A percentile compares a stretch with the other conserved stretches of the same genome.
phyloP scores from a whole-genome alignment of 2,888 invertebrate species.

The Cerastis rubricosa region DNA sequence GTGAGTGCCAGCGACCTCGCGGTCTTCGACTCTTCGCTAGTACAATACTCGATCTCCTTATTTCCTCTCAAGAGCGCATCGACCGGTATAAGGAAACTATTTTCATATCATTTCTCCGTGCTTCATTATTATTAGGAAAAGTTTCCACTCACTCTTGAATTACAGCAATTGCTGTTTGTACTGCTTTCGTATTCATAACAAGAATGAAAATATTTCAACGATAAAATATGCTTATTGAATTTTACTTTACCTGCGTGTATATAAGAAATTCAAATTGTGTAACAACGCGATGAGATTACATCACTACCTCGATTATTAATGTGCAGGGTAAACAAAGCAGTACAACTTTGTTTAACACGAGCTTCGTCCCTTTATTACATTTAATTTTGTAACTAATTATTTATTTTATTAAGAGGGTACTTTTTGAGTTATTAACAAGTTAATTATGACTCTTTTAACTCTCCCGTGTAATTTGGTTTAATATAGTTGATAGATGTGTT shows the following conservation, averaged over 20 bases:
- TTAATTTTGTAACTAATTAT: constrained; percentile 47
- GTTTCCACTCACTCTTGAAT: constrained; percentile 71
- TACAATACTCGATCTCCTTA: constrained; percentile 62
- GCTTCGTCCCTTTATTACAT: constrained; percentile 26
- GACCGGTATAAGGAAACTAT: constrained; percentile 74
- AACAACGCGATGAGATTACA: constrained; percentile 57
- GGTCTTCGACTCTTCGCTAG: constrained; percentile 62
- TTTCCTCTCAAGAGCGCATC: constrained; percentile 63
- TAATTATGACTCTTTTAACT: constrained; percentile 34
- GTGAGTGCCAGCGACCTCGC: constrained; percentile 60
- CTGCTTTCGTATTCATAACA: constrained; percentile 73
- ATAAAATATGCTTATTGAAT: constrained; percentile 65
- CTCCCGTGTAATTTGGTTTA: constrained; percentile 44
- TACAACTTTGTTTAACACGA: constrained; percentile 46
- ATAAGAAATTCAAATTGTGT: constrained; percentile 62
- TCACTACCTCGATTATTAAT: constrained; percentile 54
- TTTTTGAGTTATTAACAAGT: constrained; percentile 47
- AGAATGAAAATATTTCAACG: constrained; percentile 63
- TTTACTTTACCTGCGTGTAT: constrained; percentile 64
- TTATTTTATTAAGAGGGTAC: constrained; percentile 45
- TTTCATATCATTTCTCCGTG: constrained; percentile 74
- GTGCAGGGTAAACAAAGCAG: constrained; percentile 40
- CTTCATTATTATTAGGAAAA: constrained; percentile 71
- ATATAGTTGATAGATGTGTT: constrained; percentile 52
- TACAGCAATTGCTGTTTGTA: constrained; percentile 73